phyloP scores from a whole-genome alignment of 1,140 invertebrate genomes.

The Monomorium pharaonis region DNA sequence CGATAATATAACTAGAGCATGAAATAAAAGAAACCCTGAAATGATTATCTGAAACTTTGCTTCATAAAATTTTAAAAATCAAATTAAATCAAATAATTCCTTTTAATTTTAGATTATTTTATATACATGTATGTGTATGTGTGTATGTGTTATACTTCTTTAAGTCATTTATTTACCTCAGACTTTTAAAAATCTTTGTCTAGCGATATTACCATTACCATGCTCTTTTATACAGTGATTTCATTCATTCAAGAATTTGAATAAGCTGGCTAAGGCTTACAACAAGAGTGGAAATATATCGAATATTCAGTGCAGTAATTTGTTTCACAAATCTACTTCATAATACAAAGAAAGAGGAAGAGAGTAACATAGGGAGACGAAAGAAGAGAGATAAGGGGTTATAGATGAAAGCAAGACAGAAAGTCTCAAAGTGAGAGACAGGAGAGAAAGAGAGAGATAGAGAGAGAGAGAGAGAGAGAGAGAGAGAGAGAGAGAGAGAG shows the following conservation, averaged over 20 bases:
- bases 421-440: conserved; percentile 2
- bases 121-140: background rate
- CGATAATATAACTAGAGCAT: background rate
- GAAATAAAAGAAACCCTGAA: background rate
- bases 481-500: conserved; percentile 11
- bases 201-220: background rate
- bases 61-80: no score
- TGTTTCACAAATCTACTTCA: conserved; percentile 5
- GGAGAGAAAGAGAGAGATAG: conserved; percentile 20
- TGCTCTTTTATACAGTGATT: background rate
- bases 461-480: background rate
- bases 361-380: conserved; percentile 51
- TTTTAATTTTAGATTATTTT: background rate
- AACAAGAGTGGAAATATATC: conserved; percentile 12
- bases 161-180: background rate
- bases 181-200: background rate
- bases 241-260: conserved; percentile 13
- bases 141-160: background rate
- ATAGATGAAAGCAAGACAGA: conserved; percentile 41
- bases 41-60: background rate
- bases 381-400: conserved; percentile 42
- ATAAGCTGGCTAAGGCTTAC: background rate
- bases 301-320: background rate
- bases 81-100: no score
- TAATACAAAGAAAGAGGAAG: conserved; percentile 49